Base-by-base conservation (phyloP, 2,113 vertebrate species). In the Recurvirostra avosetta region DNA sequence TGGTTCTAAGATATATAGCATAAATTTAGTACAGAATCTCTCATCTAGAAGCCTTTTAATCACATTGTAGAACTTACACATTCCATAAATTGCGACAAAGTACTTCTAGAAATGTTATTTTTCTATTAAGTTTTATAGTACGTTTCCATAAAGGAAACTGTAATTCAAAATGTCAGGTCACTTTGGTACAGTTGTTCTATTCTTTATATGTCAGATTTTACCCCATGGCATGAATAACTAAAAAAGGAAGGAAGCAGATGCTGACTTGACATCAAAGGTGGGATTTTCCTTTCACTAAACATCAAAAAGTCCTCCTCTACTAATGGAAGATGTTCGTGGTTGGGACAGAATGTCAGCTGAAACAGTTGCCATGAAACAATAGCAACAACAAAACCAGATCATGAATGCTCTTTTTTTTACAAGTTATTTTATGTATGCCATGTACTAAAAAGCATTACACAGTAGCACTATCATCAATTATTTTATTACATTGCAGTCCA, bases 71-170 rank as follows among this genome's bases (percentile, higher is more conserved):
- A 92, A 83, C 8, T 85, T 30, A 40, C 4, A 73, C 6, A 36
- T 77, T 77, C 23, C 63, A 34, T 49, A 74, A 80, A 17, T 67
- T 73, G 30, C 30, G 38, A 80, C 26, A 71, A 94, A 93, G 47
- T 58, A 38, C 23, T 76, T 66, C 25, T 27, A 79, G 20, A 67
- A 82, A 88, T 50, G 7, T 49, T 75, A n/a, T 70, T 94, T 83
- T 95, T 73, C 41, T 66, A 59, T 36, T 19, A 88, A 41, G 18
- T 45, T 95, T 58, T 65, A 90, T 14, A 43, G 18, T 9, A 41
- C 49, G 4, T 93, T 95, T 80, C 92, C 82, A 92, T 80, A 94
- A 88, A 76, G 90, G 74, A 94, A 94, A 94, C 27, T 29, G 15
- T 67, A 88, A 85, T 79, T 94, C 63, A 43, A 65, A 93, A 79